These are phyloP conservation scores for Cyclophora punctaria DNA, from an alignment of 2,888 invertebrate genomes.

Conservation along the genomic window DNA sequence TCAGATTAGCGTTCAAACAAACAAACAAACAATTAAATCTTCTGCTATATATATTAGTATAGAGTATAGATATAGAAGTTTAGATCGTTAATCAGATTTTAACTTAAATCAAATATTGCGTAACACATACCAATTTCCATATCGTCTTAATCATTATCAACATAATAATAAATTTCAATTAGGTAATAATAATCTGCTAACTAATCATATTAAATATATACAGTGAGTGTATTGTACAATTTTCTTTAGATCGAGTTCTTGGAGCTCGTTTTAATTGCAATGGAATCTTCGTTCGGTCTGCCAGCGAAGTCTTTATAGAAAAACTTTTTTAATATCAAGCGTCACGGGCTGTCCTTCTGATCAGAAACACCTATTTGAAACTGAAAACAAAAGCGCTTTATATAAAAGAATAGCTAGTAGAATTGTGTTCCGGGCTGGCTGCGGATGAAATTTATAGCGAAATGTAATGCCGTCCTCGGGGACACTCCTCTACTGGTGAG, in stretches of 20 bases:
- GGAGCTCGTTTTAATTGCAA: slow-evolving; percentile 44
- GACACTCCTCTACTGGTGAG: slow-evolving; percentile 32
- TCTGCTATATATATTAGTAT: too few species aligned
- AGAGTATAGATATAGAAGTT: too few species aligned
- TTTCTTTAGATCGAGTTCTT: slow-evolving; percentile 12
- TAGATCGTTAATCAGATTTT: too few species aligned
- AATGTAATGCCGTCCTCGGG: slow-evolving; percentile 49
- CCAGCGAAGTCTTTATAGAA: slow-evolving; percentile 43
- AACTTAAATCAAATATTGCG: too few species aligned
- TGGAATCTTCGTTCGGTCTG: slow-evolving; percentile 39
- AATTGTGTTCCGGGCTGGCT: slow-evolving; percentile 43
- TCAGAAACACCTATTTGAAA: slow-evolving; percentile 56
- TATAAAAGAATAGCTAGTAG: slow-evolving; percentile 49
- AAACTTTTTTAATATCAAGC: slow-evolving; percentile 72
- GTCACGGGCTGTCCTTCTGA: slow-evolving; percentile 56
- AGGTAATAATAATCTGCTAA: too few species aligned
- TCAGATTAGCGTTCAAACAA: too few species aligned
- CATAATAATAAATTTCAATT: too few species aligned
- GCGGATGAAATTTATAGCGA: slow-evolving; percentile 52
- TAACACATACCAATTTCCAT: too few species aligned
- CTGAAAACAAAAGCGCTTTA: slow-evolving; percentile 56
- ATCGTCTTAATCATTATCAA: too few species aligned
- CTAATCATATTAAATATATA: too few species aligned
- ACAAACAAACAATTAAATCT: too few species aligned
- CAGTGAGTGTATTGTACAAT: neutral